A percentile compares a stretch with the other conserved stretches of the same genome.
Conservation (phyloP, 2,797 vertebrate genomes). For the Xenopus petersii region DNA sequence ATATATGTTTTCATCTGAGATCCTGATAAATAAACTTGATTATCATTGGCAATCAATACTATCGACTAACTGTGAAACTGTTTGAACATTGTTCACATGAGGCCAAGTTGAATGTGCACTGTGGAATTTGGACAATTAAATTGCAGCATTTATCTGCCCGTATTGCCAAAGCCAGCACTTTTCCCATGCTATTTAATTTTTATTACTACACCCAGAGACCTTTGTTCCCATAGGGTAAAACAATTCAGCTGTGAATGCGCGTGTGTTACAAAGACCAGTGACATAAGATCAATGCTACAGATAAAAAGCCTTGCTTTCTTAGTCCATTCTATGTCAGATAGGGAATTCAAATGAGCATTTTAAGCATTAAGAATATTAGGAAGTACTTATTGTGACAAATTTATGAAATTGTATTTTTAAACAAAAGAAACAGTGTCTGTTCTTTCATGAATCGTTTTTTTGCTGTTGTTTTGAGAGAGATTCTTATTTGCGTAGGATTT, state of each 20-base stretch:
- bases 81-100: constrained; percentile 56
- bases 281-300: constrained; percentile 66
- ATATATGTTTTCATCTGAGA: constrained; percentile 64
- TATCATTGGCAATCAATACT: constrained; percentile 65
- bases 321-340: constrained; percentile 30
- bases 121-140: constrained; percentile 75
- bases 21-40: constrained; percentile 64
- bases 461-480: too few species aligned
- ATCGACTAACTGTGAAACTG: constrained; percentile 66
- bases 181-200: constrained; percentile 79
- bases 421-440: too few species aligned
- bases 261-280: constrained; percentile 60
- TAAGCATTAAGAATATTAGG: background rate
- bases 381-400: too few species aligned
- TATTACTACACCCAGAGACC: constrained; percentile 79
- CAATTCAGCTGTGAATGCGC: constrained; percentile 67
- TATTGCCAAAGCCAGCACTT: constrained; percentile 74
- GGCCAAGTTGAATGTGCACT: constrained; percentile 62
- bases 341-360: constrained; percentile 45
- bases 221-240: constrained; percentile 69
- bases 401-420: too few species aligned
- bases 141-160: constrained; percentile 69
- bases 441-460: too few species aligned
- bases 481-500: too few species aligned
- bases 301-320: constrained; percentile 29